A percentile compares a stretch with the other conserved stretches of the same genome.
phyloP scores from a whole-genome alignment of 2,113 vertebrate genomes.

The Sterna hirundo region DNA sequence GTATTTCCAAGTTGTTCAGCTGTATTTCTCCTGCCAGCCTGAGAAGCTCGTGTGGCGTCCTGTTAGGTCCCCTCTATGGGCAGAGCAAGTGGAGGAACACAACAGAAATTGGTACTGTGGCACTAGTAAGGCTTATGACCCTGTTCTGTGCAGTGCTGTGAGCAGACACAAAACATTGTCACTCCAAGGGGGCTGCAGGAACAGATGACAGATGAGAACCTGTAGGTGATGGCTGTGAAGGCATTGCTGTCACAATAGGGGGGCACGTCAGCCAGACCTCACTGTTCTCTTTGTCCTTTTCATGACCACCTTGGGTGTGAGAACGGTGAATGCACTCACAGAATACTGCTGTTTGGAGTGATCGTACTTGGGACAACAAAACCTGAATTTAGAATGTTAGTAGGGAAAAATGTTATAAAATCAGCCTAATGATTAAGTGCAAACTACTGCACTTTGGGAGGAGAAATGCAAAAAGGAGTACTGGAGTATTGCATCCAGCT shows the following conservation, averaged over 20 bases:
- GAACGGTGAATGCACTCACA: neutral
- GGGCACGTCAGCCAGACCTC: neutral
- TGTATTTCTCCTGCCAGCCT: neutral
- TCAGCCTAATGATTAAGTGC: neutral
- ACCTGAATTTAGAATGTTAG: neutral
- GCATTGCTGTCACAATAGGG: neutral
- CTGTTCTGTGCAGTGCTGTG: neutral
- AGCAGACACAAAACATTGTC: neutral
- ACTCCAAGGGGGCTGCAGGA: neutral
- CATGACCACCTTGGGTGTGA: neutral
- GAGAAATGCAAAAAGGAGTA: neutral
- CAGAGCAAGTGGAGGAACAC: neutral
- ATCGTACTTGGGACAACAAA: neutral
- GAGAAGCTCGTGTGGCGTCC: neutral
- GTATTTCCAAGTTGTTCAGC: neutral
- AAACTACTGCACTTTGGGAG: neutral
- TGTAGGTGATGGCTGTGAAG: neutral
- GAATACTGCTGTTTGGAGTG: neutral
- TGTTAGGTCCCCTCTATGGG: neutral
- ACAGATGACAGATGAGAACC: neutral
- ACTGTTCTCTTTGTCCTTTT: neutral
- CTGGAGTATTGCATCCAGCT: no score
- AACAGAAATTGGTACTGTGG: neutral
- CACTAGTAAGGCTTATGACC: neutral
- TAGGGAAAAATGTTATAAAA: neutral